Base-by-base conservation (phyloP, 1,140 invertebrate genomes). In the Drosophila sturtevanti region DNA sequence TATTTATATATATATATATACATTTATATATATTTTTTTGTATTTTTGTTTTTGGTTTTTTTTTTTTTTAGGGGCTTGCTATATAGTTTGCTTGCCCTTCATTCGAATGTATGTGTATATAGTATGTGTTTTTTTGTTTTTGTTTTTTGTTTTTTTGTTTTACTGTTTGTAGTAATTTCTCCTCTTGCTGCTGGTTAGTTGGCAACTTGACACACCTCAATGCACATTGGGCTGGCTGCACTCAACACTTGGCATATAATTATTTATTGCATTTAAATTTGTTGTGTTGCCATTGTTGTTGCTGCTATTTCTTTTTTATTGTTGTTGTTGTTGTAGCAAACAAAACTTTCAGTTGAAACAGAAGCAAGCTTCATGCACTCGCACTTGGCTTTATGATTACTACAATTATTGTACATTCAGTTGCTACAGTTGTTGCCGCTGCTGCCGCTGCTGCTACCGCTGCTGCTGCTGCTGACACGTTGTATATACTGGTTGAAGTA, bases 251-350 rank as follows among this genome's bases (percentile, higher is more conserved):
- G 82, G 75, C 79, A 77, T 87, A 87, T 87, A 87, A 90, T 90
- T 90, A 90, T 90, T 90, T 90, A 90, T 90, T 90, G 85, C 82
- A 90, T 90, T 90, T 90, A 87, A 90, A 90, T 90, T 72, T 74
- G 76, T 79, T 80, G 85, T 58, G 60, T 73, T 73, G 68, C 74
- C 76, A 58, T 68, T 70, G 64, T 58, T 65, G 14, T 52, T 68
- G 67, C 27, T 79, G 54, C 37, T 81, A 60, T 65, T 52, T 34
- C 77, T 48, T 37, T 81, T 60, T 65, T 52, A 67, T 56, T 51
- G 68, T n/a, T 34, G 4, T 22, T 37, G 27, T 59, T 70, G 27
- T 22, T n/a, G 21, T n/a, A 61, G 69, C 74, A 70, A 77, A 74
- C 73, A 72, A 82, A 82, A 82, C 79, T 81, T 81, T 81, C 70